These are phyloP conservation scores for Eulithis prunata DNA, from an alignment of 2,888 invertebrate genomes.

Conservation along the genomic window DNA sequence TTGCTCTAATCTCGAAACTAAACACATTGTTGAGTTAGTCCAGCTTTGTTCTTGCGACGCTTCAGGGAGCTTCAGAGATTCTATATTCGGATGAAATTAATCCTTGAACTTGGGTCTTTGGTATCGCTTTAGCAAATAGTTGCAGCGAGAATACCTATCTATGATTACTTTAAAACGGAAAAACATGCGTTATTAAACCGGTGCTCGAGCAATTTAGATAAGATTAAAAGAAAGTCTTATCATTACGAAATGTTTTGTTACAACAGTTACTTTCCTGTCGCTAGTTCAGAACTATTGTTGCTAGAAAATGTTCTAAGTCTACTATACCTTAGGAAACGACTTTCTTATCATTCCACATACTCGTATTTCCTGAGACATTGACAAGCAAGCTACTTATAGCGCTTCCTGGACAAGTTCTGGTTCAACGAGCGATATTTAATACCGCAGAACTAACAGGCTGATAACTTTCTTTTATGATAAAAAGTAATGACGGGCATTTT, in stretches of 20 bases:
- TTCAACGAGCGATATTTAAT: conserved; percentile 47
- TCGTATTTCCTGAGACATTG: conserved; percentile 55
- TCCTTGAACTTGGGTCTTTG: conserved; percentile 52
- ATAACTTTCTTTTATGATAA: conserved; percentile 60
- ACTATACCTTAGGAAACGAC: conserved; percentile 34
- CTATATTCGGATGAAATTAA: conserved; percentile 58
- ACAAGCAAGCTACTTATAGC: conserved; percentile 59
- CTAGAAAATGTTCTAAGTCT: conserved; percentile 30
- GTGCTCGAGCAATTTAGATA: conserved; percentile 47
- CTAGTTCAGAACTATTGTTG: conserved; percentile 35
- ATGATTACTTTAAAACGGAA: conserved; percentile 44
- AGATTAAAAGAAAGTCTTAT: conserved; percentile 55
- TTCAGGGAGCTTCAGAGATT: conserved; percentile 55
- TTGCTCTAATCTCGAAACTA: conserved; percentile 82
- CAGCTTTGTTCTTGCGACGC: conserved; percentile 72
- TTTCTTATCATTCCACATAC: conserved; percentile 56
- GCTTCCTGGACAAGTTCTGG: conserved; percentile 58
- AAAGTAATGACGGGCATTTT: conserved; percentile 43
- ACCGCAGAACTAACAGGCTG: conserved; percentile 48
- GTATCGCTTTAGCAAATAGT: conserved; percentile 48
- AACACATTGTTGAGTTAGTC: conserved; percentile 80
- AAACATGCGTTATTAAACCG: conserved; percentile 42
- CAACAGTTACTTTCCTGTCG: conserved; percentile 34
- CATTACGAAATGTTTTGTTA: conserved; percentile 37
- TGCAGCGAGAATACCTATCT: conserved; percentile 41